Base-by-base conservation (phyloP, 2,797 vertebrate genomes). In the Trachurus trachurus region DNA sequence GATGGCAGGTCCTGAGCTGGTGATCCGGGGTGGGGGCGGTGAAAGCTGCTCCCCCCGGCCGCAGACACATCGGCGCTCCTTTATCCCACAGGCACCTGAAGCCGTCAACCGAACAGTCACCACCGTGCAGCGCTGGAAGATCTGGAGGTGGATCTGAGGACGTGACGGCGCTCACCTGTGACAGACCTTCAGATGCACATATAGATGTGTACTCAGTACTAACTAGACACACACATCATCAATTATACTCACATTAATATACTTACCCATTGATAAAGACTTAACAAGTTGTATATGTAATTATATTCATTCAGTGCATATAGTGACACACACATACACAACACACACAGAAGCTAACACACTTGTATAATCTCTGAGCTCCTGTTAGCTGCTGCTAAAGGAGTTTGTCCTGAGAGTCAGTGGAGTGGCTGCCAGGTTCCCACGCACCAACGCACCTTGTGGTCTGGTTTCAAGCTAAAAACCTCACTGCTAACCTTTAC, bases 1-100 rank as follows among this genome's bases (percentile, higher is more conserved):
- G n/a, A 59, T 65, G 16, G 7, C 71, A 31, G 74, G 66, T 37
- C 42, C 42, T 22, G 54, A 78, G 78, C 72, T 1, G 8, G 31
- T 11, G 63, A 42, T 60, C 10, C 37, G 5, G 9, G 54, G 45
- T 49, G 40, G 17, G 4, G 29, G 52, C 19, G 47, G 77, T 34
- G 31, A 34, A 76, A 61, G 44, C 83, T 47, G 1, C 66, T 62
- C 26, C 26, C 65, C 66, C 79, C 80, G 31, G 70, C 56, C 71
- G 61, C 84, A 85, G 77, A 88, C 64, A 67, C 85, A 77, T 82
- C 60, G 71, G 77, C 72, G 72, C 84, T 86, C 66, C 52, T 85
- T 74, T 76, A 73, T 72, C 62, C 62, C 73, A 63, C 78, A 37
- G 76, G 75, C 83, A 22, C 77, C 83, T 31, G 11, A 77, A 64